Evolutionary conservation across 2,797 vertebrate genomes (phyloP), one percentile per base, ranked within the genome.

Genomic region (Bucorvus abyssinicus): DNA sequence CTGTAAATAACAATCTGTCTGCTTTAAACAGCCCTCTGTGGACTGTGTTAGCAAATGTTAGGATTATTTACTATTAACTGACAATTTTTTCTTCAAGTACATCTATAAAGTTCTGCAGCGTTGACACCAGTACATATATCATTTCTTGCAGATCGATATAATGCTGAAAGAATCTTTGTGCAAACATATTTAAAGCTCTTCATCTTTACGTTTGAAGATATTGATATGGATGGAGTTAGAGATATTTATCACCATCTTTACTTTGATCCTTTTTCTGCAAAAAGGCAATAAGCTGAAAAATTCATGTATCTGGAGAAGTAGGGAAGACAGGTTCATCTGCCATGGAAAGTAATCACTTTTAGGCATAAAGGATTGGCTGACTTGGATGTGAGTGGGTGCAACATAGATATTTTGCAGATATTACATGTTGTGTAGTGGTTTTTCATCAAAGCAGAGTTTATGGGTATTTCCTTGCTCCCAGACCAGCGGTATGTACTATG

Each of bases 1-100:
- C 74, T 87, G 88, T 91, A 95, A 95, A 92, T 93, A 96, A 91
- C 50, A 82, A 63, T 77, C 60, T 83, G 56, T 50, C 85, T 71
- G 7, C 34, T 92, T 68, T 83, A 83, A 93, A 52, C 67, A 44
- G 21, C 71, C 24, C 57, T 91, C 40, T 84, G 61, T 91, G 89
- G 84, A 47, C 65, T 91, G 6, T 44, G 34, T 89, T 81, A 93
- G 63, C 74, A 93, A 95, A 76, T 44, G 64, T 90, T 84, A 71
- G 69, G 61, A 63, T 93, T 93, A 64, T 84, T 92, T 79, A 56
- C 50, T 87, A 14, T 82, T 93, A 77, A 67, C 52, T 64, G 52
- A 76, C 63, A 91, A 53, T 84, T 83, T 90, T 6, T 42, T 86
- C n/a, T 92, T 32, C 1, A 2, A 90, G 19, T 10, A 13, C 19